Conservation (phyloP, 2,113 vertebrate species). For the Phylloscopus trochiloides region DNA sequence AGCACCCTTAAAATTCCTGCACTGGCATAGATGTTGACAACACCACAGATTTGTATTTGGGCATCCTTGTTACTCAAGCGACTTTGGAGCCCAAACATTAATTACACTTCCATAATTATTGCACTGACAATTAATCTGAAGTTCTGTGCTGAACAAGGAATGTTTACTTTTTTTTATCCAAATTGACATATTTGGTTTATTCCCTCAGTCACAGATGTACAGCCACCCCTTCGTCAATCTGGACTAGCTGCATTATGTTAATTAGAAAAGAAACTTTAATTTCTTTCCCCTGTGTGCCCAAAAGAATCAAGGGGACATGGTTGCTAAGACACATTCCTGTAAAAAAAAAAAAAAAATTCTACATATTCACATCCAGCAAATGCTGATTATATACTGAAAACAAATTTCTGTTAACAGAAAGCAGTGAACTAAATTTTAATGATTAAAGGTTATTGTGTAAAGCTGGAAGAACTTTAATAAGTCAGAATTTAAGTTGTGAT, state of each 20-base stretch:
- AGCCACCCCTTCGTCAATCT: constrained; percentile 2
- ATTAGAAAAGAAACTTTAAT: constrained; percentile 55
- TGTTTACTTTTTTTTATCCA: constrained; percentile 52
- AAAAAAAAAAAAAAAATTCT: background rate
- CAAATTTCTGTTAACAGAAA: background rate
- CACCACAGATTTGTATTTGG: constrained; percentile 13
- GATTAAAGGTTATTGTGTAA: background rate
- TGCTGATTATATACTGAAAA: background rate
- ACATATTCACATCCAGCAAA: background rate
- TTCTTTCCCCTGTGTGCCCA: background rate
- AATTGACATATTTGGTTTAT: constrained; percentile 59
- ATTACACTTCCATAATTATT: constrained; percentile 64
- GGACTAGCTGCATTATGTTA: constrained; percentile 34
- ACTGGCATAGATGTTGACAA: constrained; percentile 44
- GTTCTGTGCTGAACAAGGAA: constrained; percentile 5
- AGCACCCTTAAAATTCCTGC: constrained; percentile 28
- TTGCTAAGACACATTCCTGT: constrained; percentile 25
- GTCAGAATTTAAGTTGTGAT: constrained; percentile 23
- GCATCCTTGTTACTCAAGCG: constrained; percentile 30
- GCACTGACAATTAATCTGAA: constrained; percentile 57
- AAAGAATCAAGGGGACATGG: background rate
- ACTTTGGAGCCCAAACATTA: constrained; percentile 45
- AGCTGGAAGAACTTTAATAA: constrained; percentile 7
- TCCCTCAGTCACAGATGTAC: constrained; percentile 47
- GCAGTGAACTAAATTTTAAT: background rate